These are phyloP conservation scores for Folsomia manolachei DNA, from an alignment of 2,888 invertebrate species.

Conservation along the genomic window DNA sequence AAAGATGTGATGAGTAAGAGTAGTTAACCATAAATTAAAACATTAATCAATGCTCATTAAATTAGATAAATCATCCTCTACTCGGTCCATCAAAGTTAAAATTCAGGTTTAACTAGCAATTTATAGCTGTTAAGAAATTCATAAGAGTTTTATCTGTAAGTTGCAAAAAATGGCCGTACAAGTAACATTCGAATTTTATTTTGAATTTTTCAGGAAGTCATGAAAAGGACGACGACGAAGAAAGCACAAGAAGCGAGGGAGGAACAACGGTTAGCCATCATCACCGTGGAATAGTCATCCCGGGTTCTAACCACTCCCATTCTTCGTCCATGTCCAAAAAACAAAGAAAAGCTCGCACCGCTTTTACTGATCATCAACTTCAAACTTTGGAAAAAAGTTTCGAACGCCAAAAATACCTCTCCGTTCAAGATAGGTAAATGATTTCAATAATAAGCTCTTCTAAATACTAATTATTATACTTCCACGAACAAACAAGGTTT, in stretches of 20 bases:
- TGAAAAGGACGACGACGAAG: constrained; percentile 49
- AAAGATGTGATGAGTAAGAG: no score
- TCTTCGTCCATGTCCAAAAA: constrained; percentile 75
- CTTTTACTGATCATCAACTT: constrained; percentile 97
- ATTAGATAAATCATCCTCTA: constrained; percentile 15
- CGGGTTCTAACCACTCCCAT: constrained; percentile 46
- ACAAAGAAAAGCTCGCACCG: constrained; percentile 93
- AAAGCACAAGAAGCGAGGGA: constrained; percentile 48
- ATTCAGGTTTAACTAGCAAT: no score
- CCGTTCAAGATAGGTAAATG: constrained; percentile 75
- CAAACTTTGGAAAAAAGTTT: constrained; percentile 95
- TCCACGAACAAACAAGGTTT: no score
- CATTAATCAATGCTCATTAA: constrained; percentile 18
- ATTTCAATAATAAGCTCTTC: constrained; percentile 45
- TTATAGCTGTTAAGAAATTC: no score
- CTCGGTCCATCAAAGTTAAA: no score
- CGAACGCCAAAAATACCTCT: constrained; percentile 93
- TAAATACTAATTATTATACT: no score
- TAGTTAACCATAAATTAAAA: constrained; percentile 7
- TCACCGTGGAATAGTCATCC: constrained; percentile 44
- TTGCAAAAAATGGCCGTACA: no score
- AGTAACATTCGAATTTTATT: no score
- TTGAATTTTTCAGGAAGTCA: constrained; percentile 41
- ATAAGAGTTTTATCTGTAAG: no score
- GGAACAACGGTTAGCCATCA: constrained; percentile 42